These are phyloP conservation scores for Parthenolecanium corni DNA, from an alignment of 2,888 invertebrate genomes.

Conservation along the genomic window DNA sequence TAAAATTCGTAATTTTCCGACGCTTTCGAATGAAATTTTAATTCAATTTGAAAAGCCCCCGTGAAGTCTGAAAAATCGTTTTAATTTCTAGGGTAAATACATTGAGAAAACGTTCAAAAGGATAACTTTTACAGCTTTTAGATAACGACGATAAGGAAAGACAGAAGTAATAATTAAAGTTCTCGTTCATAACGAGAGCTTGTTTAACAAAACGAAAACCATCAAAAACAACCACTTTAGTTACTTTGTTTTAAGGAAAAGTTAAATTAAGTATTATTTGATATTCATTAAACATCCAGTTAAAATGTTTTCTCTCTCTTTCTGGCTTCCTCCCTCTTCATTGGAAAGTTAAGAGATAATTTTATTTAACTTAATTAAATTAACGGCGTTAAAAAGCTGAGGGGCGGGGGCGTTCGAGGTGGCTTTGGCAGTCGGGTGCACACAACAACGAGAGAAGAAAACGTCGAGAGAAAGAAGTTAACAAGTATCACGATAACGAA, in stretches of 20 bases:
- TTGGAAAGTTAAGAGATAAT: conserved; percentile 22
- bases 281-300: conserved; percentile 28
- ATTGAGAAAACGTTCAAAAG: too few species aligned
- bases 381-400: conserved; percentile 22
- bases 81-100: too few species aligned
- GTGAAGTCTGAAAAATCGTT: too few species aligned
- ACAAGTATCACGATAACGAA: conserved; percentile 22
- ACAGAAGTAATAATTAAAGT: conserved; percentile 23
- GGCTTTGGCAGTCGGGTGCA: neutral
- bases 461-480: conserved; percentile 16
- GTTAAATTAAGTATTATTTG: conserved; percentile 29
- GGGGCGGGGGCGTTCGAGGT: neutral
- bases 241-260: conserved; percentile 24
- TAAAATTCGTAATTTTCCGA: too few species aligned
- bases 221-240: conserved; percentile 23
- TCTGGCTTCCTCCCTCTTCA: too few species aligned
- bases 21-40: too few species aligned
- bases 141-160: conserved; percentile 22
- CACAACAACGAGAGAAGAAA: too few species aligned
- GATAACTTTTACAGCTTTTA: too few species aligned
- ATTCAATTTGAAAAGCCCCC: too few species aligned
- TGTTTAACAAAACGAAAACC: conserved; percentile 26
- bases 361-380: conserved; percentile 25
- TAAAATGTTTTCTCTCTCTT: conserved; percentile 24
- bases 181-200: conserved; percentile 10